Percentiles rank a stretch among this genome's conserved stretches.
These are phyloP conservation scores for Diarsia dahlii DNA, from an alignment of 2,888 invertebrate genomes.

Conservation along the genomic window DNA sequence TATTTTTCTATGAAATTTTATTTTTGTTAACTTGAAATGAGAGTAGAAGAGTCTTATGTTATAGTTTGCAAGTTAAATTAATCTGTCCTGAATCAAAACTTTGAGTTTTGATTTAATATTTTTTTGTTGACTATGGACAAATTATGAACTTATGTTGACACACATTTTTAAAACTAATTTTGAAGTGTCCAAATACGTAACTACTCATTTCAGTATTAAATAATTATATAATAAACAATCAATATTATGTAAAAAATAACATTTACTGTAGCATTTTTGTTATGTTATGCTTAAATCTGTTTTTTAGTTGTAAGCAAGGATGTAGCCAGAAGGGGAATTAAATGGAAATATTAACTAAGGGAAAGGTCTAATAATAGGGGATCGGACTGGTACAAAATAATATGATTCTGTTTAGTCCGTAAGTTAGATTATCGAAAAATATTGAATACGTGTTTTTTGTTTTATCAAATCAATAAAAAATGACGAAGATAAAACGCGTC, in stretches of 20 bases:
- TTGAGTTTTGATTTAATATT: neutral
- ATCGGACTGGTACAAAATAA: too few relatives aligned
- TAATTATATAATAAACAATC: slow-evolving; percentile 54
- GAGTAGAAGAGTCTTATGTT: slow-evolving; percentile 62
- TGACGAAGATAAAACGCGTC: too few relatives aligned
- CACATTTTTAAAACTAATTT: neutral
- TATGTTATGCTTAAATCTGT: slow-evolving; percentile 78
- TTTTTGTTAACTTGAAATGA: slow-evolving; percentile 67
- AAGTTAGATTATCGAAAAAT: too few relatives aligned
- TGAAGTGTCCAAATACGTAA: slow-evolving; percentile 32
- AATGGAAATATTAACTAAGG: neutral
- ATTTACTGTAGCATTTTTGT: slow-evolving; percentile 81
- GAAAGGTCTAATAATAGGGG: neutral
- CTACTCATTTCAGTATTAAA: slow-evolving; percentile 69
- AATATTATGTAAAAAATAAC: slow-evolving; percentile 65
- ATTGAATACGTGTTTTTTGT: too few relatives aligned
- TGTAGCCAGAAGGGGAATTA: slow-evolving; percentile 38
- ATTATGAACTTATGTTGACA: neutral
- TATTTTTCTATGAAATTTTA: slow-evolving; percentile 50
- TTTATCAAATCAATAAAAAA: too few relatives aligned
- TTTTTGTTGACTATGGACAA: neutral
- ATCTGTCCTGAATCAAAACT: neutral
- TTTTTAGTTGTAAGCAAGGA: slow-evolving; percentile 77
- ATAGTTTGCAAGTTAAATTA: slow-evolving; percentile 39
- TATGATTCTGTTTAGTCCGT: too few relatives aligned